These are phyloP conservation scores for Delia radicum DNA, from an alignment of 1,140 invertebrate species.

Conservation along the genomic window DNA sequence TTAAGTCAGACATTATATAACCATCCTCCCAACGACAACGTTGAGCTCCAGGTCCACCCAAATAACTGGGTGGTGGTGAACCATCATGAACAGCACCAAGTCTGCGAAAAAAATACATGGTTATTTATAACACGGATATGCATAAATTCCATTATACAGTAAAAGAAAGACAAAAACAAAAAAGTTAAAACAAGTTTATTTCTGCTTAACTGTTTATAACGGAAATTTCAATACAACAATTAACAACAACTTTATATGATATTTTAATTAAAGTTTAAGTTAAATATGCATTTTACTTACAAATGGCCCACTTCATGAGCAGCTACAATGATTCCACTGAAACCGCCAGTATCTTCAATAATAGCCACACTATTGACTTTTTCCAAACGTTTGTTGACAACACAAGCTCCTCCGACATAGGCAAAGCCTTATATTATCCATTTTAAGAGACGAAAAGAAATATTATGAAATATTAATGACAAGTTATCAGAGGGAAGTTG, in stretches of 20 bases:
- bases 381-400: constrained; percentile 91
- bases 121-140: background rate
- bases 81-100: constrained; percentile 93
- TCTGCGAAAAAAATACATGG: constrained; percentile 61
- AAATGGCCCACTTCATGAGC: constrained; percentile 95
- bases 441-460: background rate
- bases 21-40: constrained; percentile 95
- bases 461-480: background rate
- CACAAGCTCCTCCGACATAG: constrained; percentile 93
- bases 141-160: constrained; percentile 16
- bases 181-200: constrained; percentile 7
- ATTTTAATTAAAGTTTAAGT: background rate
- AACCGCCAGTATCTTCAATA: constrained; percentile 94
- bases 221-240: constrained; percentile 15
- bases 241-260: background rate
- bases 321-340: constrained; percentile 93
- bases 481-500: background rate
- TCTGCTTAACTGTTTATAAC: background rate
- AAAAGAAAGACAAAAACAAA: background rate
- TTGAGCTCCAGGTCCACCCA: constrained; percentile 92
- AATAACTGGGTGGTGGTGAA: constrained; percentile 88
- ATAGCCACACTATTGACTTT: constrained; percentile 96
- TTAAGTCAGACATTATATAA: constrained; percentile 92
- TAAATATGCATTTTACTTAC: constrained; percentile 66
- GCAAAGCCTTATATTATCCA: constrained; percentile 71